phyloP scores from a whole-genome alignment of 2,888 invertebrate genomes.

The Apomyelois bistriatella region DNA sequence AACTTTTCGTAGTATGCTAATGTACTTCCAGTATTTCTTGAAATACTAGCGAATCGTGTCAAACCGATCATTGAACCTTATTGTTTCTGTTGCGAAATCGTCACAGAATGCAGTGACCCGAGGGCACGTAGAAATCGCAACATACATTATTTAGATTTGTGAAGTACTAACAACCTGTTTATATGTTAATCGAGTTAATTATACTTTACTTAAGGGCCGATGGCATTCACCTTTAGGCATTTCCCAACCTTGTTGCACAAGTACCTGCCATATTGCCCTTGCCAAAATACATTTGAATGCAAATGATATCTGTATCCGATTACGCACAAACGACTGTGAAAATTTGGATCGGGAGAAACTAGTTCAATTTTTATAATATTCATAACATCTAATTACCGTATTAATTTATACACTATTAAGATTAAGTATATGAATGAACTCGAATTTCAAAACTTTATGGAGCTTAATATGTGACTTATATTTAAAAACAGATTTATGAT shows the following conservation, averaged over 20 bases:
- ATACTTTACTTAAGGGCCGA: slow-evolving; percentile 9
- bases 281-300: slow-evolving; percentile 13
- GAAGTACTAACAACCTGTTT: slow-evolving; percentile 22
- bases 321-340: slow-evolving; percentile 3
- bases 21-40: slow-evolving; percentile 7
- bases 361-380: neutral
- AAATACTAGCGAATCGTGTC: slow-evolving; percentile 27
- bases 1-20: neutral
- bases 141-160: slow-evolving; percentile 28
- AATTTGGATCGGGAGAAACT: neutral
- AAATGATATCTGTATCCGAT: slow-evolving; percentile 4
- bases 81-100: slow-evolving; percentile 68
- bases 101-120: slow-evolving; percentile 32
- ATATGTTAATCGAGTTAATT: slow-evolving; percentile 32
- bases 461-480: too few species aligned
- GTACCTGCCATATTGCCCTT: slow-evolving; percentile 11
- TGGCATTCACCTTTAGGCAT: slow-evolving; percentile 10
- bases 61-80: slow-evolving; percentile 57
- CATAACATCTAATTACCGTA: neutral
- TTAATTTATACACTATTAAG: neutral
- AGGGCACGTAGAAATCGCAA: slow-evolving; percentile 52
- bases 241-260: slow-evolving; percentile 10
- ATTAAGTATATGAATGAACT: too few species aligned
- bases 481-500: too few species aligned
- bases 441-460: too few species aligned